A percentile compares a stretch with the other conserved stretches of the same genome.
Evolutionary conservation across 2,113 vertebrate species (phyloP).

Genomic region (Spilogale gracilis): DNA sequence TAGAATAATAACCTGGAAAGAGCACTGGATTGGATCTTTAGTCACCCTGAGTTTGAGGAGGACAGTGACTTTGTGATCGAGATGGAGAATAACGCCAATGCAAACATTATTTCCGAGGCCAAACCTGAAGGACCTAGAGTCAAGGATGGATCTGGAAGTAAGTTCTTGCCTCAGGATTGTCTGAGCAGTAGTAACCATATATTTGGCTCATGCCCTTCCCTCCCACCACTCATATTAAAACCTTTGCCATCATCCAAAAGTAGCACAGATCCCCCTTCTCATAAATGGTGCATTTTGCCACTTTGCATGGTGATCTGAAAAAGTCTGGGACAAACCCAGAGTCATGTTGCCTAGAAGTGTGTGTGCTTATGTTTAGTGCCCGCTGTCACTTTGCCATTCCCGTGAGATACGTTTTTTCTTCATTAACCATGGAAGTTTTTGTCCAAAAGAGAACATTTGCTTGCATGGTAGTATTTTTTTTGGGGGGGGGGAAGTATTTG

Average conservation of each 20-base stretch:
- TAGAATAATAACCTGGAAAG: slow-evolving; percentile 98
- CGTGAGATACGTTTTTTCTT: neutral
- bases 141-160: slow-evolving; percentile 97
- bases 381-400: neutral
- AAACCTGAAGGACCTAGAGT: slow-evolving; percentile 92
- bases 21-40: slow-evolving; percentile 98
- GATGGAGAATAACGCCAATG: slow-evolving; percentile 92
- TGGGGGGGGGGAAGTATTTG: neutral
- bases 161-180: slow-evolving; percentile 83
- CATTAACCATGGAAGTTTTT: neutral
- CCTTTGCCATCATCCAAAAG: neutral
- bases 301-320: neutral
- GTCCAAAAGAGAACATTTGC: neutral
- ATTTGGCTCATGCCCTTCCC: neutral
- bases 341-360: neutral
- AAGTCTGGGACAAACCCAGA: neutral
- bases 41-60: slow-evolving; percentile 93
- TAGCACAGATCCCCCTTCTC: neutral
- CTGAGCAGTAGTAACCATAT: neutral
- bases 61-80: slow-evolving; percentile 90
- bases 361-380: neutral
- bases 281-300: neutral
- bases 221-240: neutral
- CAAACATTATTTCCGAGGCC: slow-evolving; percentile 92
- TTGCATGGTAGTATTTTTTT: slow-evolving; percentile 1